Base-by-base conservation (phyloP, 2,888 invertebrate genomes). In the Lumbricus terrestris region DNA sequence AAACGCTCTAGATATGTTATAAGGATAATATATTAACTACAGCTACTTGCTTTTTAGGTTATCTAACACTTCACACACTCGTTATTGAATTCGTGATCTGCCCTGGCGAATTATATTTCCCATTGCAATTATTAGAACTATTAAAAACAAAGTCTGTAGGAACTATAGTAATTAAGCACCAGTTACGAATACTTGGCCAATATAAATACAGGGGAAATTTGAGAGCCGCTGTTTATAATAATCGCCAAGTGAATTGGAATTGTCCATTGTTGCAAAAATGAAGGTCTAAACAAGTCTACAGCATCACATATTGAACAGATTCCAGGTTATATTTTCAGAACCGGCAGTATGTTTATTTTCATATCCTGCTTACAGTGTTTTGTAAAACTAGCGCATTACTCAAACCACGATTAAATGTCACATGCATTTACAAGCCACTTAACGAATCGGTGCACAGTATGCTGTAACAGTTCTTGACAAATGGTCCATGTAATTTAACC, bases 1-100 rank as follows among this genome's bases (percentile, higher is more conserved):
- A 69, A 69, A 69, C 69, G n/a, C n/a, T 69, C 69, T 69, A 69
- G 69, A 69, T 69, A 69, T 69, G 69, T 69, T 69, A 69, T 69
- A 8, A n/a, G n/a, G 69, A 69, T 69, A 47, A 47, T 69, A 69
- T n/a, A n/a, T n/a, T 69, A 69, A n/a, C n/a, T 69, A 69, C 29
- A n/a, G 69, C 29, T 69, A 69, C 69, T 0, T 69, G 69, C 29
- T 69, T 69, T n/a, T 69, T 11, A n/a, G n/a, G 69, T 69, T 69
- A 69, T 69, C 69, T 47, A 23, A 47, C 23, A 23, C 47, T 69
- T n/a, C 2, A 69, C 16, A 69, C 16, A 69, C n/a, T 8, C 29
- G 11, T 11, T 69, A n/a, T n/a, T 69, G 29, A 54, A 54, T 69
- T 69, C 29, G n/a, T 69, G n/a, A n/a, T 69, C 69, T 69, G 69